phyloP scores from a whole-genome alignment of 2,888 invertebrate genomes.

The Cantharis flavilabris region DNA sequence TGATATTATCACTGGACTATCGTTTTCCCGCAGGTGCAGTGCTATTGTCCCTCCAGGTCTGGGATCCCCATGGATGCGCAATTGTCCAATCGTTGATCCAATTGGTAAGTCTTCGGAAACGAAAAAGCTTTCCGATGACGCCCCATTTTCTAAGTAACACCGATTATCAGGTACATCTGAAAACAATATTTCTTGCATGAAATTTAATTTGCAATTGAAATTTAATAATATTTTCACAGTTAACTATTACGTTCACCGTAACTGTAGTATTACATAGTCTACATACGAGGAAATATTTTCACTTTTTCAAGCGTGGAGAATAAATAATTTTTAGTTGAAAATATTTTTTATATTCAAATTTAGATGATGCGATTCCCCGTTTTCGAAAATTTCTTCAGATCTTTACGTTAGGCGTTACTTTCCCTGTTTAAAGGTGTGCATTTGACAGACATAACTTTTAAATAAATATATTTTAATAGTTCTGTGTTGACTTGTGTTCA shows the following conservation, averaged over 20 bases:
- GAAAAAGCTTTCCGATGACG: constrained; percentile 89
- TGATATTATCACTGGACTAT: constrained; percentile 78
- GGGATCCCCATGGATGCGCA: constrained; percentile 83
- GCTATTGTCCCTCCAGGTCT: constrained; percentile 76
- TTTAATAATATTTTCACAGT: not conserved
- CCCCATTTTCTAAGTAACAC: constrained; percentile 88
- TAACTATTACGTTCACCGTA: not conserved
- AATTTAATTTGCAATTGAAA: not conserved
- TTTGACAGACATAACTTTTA: not conserved
- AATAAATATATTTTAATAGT: not conserved
- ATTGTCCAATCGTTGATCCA: constrained; percentile 77
- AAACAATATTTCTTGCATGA: constrained; percentile 14
- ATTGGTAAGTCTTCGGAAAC: constrained; percentile 84
- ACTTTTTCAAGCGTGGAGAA: not conserved
- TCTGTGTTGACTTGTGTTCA: not conserved
- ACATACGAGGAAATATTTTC: not conserved
- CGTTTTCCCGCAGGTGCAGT: constrained; percentile 76
- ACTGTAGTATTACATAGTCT: not conserved
- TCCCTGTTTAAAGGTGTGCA: not conserved
- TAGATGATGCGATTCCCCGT: not conserved
- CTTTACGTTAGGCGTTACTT: not conserved
- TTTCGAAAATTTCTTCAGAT: not conserved
- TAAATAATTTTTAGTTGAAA: not conserved
- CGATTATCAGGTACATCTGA: constrained; percentile 79
- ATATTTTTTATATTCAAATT: not conserved